These are phyloP conservation scores for Phyllopteryx taeniolatus DNA, from an alignment of 2,113 vertebrate species.

Conservation along the genomic window DNA sequence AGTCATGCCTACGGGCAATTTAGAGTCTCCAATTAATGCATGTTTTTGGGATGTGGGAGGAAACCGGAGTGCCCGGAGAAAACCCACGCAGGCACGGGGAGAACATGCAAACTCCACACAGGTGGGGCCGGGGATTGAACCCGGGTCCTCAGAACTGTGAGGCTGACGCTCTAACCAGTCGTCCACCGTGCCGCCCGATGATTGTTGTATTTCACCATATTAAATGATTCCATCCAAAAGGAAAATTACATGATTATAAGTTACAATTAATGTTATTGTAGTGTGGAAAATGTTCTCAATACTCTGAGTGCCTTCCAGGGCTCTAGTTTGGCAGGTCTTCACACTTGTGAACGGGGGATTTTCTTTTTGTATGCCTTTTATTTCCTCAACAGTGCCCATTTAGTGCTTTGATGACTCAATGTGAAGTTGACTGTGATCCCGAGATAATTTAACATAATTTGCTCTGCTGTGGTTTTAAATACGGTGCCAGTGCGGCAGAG, in stretches of 20 bases:
- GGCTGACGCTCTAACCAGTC: no score
- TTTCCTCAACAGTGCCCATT: slow-evolving; percentile 17
- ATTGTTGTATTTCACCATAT: background rate
- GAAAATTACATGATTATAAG: background rate
- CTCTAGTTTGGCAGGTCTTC: slow-evolving; percentile 11
- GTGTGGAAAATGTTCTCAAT: background rate
- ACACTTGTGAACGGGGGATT: background rate
- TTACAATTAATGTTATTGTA: background rate
- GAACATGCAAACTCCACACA: no score
- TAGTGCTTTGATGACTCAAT: slow-evolving; percentile 15
- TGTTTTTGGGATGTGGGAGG: no score
- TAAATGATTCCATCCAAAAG: background rate
- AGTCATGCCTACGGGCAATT: no score
- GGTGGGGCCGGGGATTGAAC: no score
- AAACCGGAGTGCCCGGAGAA: no score
- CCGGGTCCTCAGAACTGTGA: no score
- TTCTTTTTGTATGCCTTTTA: slow-evolving; percentile 10
- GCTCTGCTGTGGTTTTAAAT: slow-evolving; percentile 12
- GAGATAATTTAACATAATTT: slow-evolving; percentile 31
- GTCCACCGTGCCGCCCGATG: no score
- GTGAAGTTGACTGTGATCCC: slow-evolving; percentile 22
- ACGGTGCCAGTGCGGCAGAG: slow-evolving; percentile 10
- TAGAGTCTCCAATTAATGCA: no score
- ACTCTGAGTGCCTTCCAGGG: slow-evolving; percentile 3
- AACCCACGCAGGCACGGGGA: no score